Evolutionary conservation across 2,888 invertebrate species (phyloP).

Genomic region (Allacma fusca): DNA sequence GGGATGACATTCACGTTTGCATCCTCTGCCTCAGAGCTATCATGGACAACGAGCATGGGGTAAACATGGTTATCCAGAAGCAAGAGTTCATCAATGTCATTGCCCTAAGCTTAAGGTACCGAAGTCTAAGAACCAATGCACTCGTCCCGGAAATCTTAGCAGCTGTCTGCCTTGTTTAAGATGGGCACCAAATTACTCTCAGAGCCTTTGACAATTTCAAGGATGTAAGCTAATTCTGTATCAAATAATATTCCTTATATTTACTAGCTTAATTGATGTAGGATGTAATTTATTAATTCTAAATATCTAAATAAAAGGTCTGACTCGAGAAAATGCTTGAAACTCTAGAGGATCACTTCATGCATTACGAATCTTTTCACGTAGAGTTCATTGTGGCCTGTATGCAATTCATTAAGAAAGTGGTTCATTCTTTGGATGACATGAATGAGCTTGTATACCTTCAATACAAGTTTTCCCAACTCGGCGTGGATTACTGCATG

Average conservation of each 20-base stretch:
- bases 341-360: constrained; percentile 96
- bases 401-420: constrained; percentile 99
- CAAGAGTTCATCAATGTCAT: constrained; percentile 98
- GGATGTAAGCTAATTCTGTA: too few relatives aligned
- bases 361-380: constrained; percentile 94
- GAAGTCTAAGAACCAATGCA: constrained; percentile 95
- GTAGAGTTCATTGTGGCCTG: constrained; percentile 99
- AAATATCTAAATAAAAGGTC: constrained; percentile 64
- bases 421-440: constrained; percentile 98
- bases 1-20: constrained; percentile 98
- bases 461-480: constrained; percentile 96
- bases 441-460: constrained; percentile 98
- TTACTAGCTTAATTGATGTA: neutral
- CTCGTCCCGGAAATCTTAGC: constrained; percentile 95
- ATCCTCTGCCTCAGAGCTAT: constrained; percentile 99
- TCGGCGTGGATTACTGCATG: constrained; percentile 93
- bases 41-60: constrained; percentile 91
- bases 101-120: constrained; percentile 94
- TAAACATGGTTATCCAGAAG: constrained; percentile 87
- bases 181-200: constrained; percentile 98
- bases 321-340: constrained; percentile 88
- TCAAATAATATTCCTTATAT: too few relatives aligned
- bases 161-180: constrained; percentile 97
- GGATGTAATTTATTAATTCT: neutral
- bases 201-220: constrained; percentile 98